Evolutionary conservation across 2,888 invertebrate species (phyloP).

Genomic region (Caradrina kadenii): DNA sequence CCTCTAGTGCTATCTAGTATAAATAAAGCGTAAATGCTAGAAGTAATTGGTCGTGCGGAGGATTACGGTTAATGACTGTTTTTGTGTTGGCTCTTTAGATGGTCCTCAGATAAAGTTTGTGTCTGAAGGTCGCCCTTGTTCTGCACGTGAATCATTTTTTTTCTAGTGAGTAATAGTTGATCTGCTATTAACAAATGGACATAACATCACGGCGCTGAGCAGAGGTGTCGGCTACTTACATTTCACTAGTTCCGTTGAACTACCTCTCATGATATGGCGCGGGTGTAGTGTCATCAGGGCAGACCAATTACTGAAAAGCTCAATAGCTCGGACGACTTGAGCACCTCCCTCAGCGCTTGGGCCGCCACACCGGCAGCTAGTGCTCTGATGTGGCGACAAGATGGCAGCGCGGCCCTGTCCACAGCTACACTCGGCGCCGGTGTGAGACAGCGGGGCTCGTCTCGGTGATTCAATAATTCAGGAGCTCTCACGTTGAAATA

Average conservation of each 20-base stretch:
- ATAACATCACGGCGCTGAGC: neutral
- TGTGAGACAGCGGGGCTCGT: slow-evolving; percentile 9
- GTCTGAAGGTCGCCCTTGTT: slow-evolving; percentile 21
- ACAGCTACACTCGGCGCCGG: neutral
- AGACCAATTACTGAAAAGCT: neutral
- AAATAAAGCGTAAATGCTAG: slow-evolving; percentile 32
- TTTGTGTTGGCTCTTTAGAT: slow-evolving; percentile 42
- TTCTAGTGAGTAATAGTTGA: slow-evolving; percentile 28
- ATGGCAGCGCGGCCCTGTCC: neutral
- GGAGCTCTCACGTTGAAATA: slow-evolving; percentile 59
- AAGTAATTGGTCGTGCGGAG: slow-evolving; percentile 21
- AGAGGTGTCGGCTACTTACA: neutral
- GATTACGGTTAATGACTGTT: slow-evolving; percentile 59
- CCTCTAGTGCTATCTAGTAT: slow-evolving; percentile 27
- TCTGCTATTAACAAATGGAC: slow-evolving; percentile 18
- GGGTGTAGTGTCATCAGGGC: no score
- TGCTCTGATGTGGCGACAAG: neutral
- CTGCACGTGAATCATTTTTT: slow-evolving; percentile 45
- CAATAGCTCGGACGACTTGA: no score
- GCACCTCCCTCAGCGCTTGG: no score
- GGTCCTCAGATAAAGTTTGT: slow-evolving; percentile 34
- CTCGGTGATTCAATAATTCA: slow-evolving; percentile 62
- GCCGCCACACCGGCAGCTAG: no score
- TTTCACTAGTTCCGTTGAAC: neutral
- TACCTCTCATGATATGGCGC: no score